These are phyloP conservation scores for Mobula hypostoma DNA, from an alignment of 2,113 vertebrate species.

Conservation along the genomic window DNA sequence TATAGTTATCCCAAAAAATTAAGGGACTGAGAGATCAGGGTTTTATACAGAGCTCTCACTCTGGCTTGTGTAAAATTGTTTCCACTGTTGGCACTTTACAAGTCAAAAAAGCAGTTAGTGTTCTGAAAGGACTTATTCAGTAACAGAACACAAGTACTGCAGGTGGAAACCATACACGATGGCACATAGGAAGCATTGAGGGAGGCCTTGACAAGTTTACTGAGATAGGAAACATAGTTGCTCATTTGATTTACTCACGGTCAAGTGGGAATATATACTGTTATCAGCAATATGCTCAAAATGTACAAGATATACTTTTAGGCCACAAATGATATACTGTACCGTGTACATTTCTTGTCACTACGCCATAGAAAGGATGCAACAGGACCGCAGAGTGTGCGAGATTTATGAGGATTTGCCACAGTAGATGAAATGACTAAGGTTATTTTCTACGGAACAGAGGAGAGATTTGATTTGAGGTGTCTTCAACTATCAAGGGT, in stretches of 20 bases:
- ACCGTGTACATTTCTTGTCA: too few relatives aligned
- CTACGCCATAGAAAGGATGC: too few relatives aligned
- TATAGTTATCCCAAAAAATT: not conserved
- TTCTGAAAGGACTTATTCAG: not conserved
- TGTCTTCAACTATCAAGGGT: too few relatives aligned
- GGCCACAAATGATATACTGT: too few relatives aligned
- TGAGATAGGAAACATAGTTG: not conserved
- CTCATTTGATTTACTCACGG: not conserved
- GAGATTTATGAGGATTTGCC: too few relatives aligned
- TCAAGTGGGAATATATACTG: not conserved
- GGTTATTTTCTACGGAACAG: too few relatives aligned
- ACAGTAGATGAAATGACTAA: too few relatives aligned
- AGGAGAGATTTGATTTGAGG: too few relatives aligned
- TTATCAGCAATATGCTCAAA: too few relatives aligned
- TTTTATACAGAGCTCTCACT: not conserved
- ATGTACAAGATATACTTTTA: too few relatives aligned
- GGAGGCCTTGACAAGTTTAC: not conserved
- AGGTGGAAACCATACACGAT: not conserved
- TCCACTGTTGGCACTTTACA: not conserved
- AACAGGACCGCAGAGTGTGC: too few relatives aligned
- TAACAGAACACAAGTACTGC: not conserved
- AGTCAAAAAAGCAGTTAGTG: not conserved
- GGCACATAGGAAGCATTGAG: not conserved
- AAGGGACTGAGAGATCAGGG: too few relatives aligned
- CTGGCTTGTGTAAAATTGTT: not conserved